A percentile compares a stretch with the other conserved stretches of the same genome.
Conservation (phyloP, 2,888 invertebrate genomes). For the Rhagophthalmus giganteus region DNA sequence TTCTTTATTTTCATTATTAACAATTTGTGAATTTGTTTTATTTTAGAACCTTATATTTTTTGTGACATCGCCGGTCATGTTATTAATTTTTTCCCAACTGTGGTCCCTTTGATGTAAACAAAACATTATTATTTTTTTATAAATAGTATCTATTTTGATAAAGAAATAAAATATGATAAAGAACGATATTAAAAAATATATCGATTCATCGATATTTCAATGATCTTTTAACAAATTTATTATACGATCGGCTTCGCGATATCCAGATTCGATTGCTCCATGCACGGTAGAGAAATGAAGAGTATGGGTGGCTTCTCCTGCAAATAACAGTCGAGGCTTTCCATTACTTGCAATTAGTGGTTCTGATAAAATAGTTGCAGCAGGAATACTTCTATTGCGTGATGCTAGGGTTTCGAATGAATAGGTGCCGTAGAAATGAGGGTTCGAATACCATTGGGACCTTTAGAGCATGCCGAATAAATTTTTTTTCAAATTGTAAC, state of each 20-base stretch:
- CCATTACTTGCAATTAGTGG: conserved; percentile 52
- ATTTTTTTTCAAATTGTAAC: neutral
- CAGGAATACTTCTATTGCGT: conserved; percentile 43
- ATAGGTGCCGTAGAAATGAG: conserved; percentile 70
- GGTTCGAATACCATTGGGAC: conserved; percentile 64
- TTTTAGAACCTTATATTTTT: neutral
- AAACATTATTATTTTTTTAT: too few relatives aligned
- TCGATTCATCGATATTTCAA: neutral
- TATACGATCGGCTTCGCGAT: conserved; percentile 54
- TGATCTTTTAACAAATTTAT: conserved; percentile 7
- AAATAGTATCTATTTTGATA: too few relatives aligned
- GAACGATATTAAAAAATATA: too few relatives aligned
- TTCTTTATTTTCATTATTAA: too few relatives aligned
- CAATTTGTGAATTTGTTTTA: too few relatives aligned
- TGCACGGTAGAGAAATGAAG: conserved; percentile 55
- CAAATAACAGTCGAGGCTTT: conserved; percentile 54
- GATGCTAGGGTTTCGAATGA: conserved; percentile 62
- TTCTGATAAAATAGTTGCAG: conserved; percentile 3
- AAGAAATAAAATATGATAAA: too few relatives aligned
- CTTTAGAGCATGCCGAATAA: conserved; percentile 1
- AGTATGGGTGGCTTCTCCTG: conserved; percentile 58
- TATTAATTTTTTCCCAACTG: too few relatives aligned
- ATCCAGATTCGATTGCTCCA: conserved; percentile 56
- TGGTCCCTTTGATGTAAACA: too few relatives aligned
- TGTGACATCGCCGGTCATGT: neutral